Evolutionary conservation across 1,140 invertebrate genomes (phyloP), one percentile per base, ranked within the genome.

Genomic region (Venturia canescens): DNA sequence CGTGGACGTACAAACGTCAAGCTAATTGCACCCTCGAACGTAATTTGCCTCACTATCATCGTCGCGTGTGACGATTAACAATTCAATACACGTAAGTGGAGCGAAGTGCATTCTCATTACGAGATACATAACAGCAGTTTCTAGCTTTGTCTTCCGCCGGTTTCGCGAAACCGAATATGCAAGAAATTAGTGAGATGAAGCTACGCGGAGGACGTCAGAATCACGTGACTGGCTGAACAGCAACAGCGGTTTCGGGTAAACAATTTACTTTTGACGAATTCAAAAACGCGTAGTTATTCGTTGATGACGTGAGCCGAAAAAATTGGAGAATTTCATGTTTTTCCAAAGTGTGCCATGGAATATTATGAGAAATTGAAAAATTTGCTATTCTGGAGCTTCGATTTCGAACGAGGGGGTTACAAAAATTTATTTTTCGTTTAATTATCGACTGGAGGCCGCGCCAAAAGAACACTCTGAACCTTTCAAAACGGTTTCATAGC

Each of bases 21-120:
- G 13, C 72, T 75, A 75, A 75, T 75, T 75, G 72, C 72, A 57
- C 26, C 72, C 34, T 60, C 72, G 48, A 75, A 75, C 31, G 72
- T 57, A 75, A 75, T 75, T 75, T 75, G 50, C 72, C 57, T 75
- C 48, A 50, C 72, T 75, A 60, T 75, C 72, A 27, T 29, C 16
- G 15, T 31, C 44, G 72, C 50, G 57, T 63, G 57, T 63, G 50
- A 34, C 50, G 72, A 53, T 75, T 75, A 75, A 75, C 72, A 75
- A 75, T 75, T 75, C 72, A 60, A 75, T 75, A 75, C 72, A 75
- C 72, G 72, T 6, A 27, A 75, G 57, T 26, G 29, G 9, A 53
- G 3, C 38, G 44, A 50, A 53, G 48, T n/a, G 72, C 50, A 60
- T 26, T 75, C 48, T 57, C 50, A 50, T 60, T 75, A 75, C 15